Conservation (phyloP, 2,888 invertebrate genomes). For the Drosophila mimica region DNA sequence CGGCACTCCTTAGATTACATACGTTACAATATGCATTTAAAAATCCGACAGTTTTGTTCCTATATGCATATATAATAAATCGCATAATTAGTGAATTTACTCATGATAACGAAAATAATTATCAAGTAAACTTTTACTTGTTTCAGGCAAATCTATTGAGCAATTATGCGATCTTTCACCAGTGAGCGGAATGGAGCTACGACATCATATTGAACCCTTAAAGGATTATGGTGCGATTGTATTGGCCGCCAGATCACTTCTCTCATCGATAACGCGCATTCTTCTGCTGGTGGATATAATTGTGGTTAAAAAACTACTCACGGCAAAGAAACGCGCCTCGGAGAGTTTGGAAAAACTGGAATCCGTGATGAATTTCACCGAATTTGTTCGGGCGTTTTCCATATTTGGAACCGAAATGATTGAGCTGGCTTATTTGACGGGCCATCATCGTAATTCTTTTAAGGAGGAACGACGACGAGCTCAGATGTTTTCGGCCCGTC, state of each 20-base stretch:
- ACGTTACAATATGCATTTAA: neutral
- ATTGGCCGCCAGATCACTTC: slow-evolving; percentile 95
- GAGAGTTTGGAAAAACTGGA: slow-evolving; percentile 93
- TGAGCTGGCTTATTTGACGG: slow-evolving; percentile 97
- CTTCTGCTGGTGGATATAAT: slow-evolving; percentile 98
- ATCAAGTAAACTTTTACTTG: neutral
- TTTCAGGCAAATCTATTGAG: slow-evolving; percentile 95
- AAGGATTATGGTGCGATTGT: slow-evolving; percentile 91
- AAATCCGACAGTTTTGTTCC: neutral
- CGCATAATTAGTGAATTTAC: neutral
- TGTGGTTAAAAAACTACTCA: slow-evolving; percentile 97
- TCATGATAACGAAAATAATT: no score
- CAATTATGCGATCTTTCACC: slow-evolving; percentile 92
- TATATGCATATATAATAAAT: neutral
- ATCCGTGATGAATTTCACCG: slow-evolving; percentile 96
- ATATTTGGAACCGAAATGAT: slow-evolving; percentile 99
- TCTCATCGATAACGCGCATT: slow-evolving; percentile 97
- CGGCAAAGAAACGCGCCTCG: slow-evolving; percentile 98
- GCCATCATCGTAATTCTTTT: slow-evolving; percentile 91
- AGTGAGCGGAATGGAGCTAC: slow-evolving; percentile 86
- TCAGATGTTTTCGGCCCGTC: slow-evolving; percentile 98
- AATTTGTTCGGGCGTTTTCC: slow-evolving; percentile 99
- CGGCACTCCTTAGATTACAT: neutral
- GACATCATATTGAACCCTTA: slow-evolving; percentile 88
- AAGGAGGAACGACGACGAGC: slow-evolving; percentile 97